These are phyloP conservation scores for Hydractinia echinata DNA, from an alignment of 30 jellyfish, hydroid and myxozoan genomes.

Conservation along the genomic window DNA sequence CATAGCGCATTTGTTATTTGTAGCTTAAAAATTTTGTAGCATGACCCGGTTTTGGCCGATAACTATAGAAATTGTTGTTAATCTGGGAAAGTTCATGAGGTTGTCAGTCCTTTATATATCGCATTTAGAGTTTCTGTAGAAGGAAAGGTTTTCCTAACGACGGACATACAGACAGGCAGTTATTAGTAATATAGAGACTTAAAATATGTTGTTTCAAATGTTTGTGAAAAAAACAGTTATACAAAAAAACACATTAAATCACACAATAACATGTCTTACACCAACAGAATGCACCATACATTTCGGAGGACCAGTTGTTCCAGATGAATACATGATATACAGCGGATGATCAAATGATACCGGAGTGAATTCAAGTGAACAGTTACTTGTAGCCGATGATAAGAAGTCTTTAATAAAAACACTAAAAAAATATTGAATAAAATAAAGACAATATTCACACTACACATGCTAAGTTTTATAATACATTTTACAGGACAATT, in stretches of 20 bases:
- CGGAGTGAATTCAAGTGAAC: slow-evolving; percentile 49
- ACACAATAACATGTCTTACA: slow-evolving; percentile 43
- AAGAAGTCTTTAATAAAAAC: slow-evolving; percentile 60
- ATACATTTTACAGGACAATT: neutral
- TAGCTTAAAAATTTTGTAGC: no score
- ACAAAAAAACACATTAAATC: neutral
- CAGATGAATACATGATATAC: slow-evolving; percentile 96
- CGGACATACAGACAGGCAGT: no score
- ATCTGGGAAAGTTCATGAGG: no score
- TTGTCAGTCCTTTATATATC: no score
- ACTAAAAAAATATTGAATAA: slow-evolving; percentile 41
- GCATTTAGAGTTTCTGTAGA: no score
- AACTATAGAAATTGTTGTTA: no score
- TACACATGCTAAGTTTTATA: neutral
- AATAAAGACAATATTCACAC: neutral
- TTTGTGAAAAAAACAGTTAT: no score
- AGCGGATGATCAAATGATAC: slow-evolving; percentile 94
- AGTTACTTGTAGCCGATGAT: slow-evolving; percentile 48
- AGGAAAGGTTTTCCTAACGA: no score
- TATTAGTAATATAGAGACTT: no score
- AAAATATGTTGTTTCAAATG: no score
- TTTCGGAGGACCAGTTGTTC: slow-evolving; percentile 98
- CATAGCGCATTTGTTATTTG: no score
- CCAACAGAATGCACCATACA: slow-evolving; percentile 99
- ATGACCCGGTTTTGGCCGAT: no score